Percentiles rank a stretch among this genome's conserved stretches.
Conservation (phyloP, 2,888 invertebrate species). For the Lasioglossum zephyrum region DNA sequence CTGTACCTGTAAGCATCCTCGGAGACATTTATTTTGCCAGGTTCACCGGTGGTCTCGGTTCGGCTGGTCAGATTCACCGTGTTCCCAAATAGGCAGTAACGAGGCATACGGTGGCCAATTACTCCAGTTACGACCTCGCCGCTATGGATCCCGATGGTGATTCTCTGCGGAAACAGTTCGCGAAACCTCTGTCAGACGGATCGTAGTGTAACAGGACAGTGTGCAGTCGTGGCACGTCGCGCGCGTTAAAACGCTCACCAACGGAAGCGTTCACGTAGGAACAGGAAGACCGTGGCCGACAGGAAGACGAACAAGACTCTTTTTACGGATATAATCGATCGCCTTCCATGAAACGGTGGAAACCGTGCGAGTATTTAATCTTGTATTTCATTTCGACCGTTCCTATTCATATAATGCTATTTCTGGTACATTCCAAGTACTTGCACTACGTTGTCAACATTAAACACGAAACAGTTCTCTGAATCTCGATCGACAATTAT, state of each 20-base stretch:
- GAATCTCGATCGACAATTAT: too few species aligned
- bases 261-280: conserved; percentile 50
- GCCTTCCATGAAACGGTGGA: conserved; percentile 22
- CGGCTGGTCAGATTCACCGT: conserved; percentile 97
- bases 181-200: conserved; percentile 3
- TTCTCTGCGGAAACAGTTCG: conserved; percentile 87
- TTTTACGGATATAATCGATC: conserved; percentile 46
- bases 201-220: neutral
- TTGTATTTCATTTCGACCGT: neutral
- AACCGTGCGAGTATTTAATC: neutral
- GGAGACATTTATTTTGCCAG: conserved; percentile 95
- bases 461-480: too few species aligned
- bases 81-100: conserved; percentile 96
- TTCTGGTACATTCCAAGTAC: neutral
- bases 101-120: conserved; percentile 96
- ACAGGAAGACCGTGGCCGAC: conserved; percentile 43
- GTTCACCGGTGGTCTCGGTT: conserved; percentile 96
- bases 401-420: neutral
- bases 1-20: conserved; percentile 95
- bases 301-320: conserved; percentile 53
- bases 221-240: conserved; percentile 48
- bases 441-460: neutral
- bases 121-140: conserved; percentile 98
- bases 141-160: conserved; percentile 97
- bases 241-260: conserved; percentile 15